A percentile compares a stretch with the other conserved stretches of the same genome.
Evolutionary conservation across 2,113 vertebrate genomes (phyloP).

Genomic region (Montifringilla adamsi): DNA sequence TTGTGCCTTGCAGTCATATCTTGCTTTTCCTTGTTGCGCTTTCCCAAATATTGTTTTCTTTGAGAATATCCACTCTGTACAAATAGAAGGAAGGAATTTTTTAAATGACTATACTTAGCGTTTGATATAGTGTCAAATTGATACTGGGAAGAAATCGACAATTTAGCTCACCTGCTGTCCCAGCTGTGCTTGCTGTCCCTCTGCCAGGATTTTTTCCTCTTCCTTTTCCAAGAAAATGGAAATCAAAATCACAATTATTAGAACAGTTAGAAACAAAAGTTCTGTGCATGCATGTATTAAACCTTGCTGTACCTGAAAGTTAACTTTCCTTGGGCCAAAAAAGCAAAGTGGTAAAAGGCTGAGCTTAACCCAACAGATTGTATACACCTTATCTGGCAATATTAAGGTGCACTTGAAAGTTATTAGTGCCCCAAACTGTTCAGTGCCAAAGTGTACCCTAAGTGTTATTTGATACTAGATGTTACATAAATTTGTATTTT

Average conservation of each 20-base stretch:
- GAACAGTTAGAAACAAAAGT: conserved; percentile 19
- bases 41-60: background rate
- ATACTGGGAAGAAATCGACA: conserved; percentile 5
- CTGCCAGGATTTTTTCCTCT: background rate
- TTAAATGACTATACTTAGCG: conserved; percentile 24
- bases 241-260: conserved; percentile 7
- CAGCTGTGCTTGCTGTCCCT: background rate
- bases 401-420: conserved; percentile 42
- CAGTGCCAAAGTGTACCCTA: conserved; percentile 32
- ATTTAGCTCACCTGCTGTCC: conserved; percentile 54
- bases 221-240: background rate
- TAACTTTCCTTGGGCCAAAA: background rate
- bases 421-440: conserved; percentile 37
- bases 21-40: background rate
- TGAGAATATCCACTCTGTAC: background rate
- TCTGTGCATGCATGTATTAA: background rate
- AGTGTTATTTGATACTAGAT: conserved; percentile 55
- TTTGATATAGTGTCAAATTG: conserved; percentile 47
- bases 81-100: conserved; percentile 42
- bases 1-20: background rate
- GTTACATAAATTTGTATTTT: conserved; percentile 75
- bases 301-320: background rate
- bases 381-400: conserved; percentile 48
- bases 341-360: background rate
- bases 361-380: conserved; percentile 30